phyloP scores from a whole-genome alignment of 30 jellyfish, hydroid and myxozoan genomes.

The Catostylus mosaicus region DNA sequence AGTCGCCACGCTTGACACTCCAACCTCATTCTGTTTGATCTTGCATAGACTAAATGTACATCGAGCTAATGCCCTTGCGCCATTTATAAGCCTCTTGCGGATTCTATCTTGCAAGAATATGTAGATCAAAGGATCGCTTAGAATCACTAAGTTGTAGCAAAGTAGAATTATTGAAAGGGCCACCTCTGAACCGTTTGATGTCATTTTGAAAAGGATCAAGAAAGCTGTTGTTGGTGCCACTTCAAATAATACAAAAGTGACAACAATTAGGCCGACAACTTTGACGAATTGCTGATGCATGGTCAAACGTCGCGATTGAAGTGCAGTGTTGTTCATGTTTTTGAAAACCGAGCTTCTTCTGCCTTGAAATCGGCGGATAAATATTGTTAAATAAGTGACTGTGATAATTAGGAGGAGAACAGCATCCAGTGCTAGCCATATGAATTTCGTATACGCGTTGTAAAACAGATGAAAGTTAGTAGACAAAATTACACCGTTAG shows the following conservation, averaged over 20 bases:
- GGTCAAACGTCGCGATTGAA: not conserved
- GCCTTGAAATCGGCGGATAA: conserved; percentile 15
- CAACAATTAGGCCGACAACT: conserved; percentile 37
- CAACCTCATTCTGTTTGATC: not conserved
- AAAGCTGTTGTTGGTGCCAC: conserved; percentile 49
- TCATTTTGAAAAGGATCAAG: conserved; percentile 46
- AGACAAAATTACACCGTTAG: conserved; percentile 26
- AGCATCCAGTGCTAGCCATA: conserved; percentile 53
- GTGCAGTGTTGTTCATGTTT: not conserved
- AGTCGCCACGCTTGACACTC: not conserved
- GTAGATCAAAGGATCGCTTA: conserved; percentile 53
- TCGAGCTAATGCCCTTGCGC: not conserved
- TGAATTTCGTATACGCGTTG: conserved; percentile 30
- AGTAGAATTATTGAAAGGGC: conserved; percentile 10
- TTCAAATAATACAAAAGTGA: conserved; percentile 47
- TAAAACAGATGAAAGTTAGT: conserved; percentile 22
- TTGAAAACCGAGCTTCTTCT: not conserved
- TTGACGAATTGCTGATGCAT: conserved; percentile 51
- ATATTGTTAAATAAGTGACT: conserved; percentile 32
- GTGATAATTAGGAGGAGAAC: conserved; percentile 10
- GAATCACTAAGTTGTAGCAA: conserved; percentile 19
- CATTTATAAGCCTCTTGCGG: not conserved
- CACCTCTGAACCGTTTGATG: conserved; percentile 26
- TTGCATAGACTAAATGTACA: not conserved
- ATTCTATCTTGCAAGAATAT: conserved; percentile 56